Evolutionary conservation across 1,140 invertebrate species (phyloP).

Genomic region (Mactra quadrangularis): DNA sequence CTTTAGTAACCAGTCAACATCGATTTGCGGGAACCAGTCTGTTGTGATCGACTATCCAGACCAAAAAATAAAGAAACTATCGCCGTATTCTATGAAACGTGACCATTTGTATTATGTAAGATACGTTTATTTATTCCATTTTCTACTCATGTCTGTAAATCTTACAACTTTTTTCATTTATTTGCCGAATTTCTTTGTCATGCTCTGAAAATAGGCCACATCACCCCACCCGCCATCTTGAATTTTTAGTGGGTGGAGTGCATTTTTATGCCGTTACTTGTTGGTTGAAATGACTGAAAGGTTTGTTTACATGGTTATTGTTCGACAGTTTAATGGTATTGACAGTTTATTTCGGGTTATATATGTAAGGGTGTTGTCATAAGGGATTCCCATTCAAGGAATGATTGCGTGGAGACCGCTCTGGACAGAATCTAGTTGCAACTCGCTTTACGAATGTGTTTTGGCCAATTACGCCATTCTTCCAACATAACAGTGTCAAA

Average conservation of each 20-base stretch:
- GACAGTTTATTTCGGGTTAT: not conserved
- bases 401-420: not conserved
- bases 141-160: no score
- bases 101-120: no score
- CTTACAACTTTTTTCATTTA: no score
- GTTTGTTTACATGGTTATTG: not conserved
- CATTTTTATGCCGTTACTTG: not conserved
- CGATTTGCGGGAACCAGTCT: no score
- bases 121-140: no score
- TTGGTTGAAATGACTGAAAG: not conserved
- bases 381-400: not conserved
- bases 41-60: no score
- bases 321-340: not conserved
- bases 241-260: constrained; percentile 50
- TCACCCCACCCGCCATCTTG: constrained; percentile 54
- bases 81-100: no score
- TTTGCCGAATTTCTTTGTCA: no score
- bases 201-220: constrained; percentile 6
- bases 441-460: not conserved
- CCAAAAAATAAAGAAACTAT: no score
- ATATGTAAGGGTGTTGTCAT: not conserved
- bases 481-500: no score
- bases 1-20: no score
- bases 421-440: not conserved
- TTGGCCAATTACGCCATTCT: no score